Conservation (phyloP, 2,888 invertebrate genomes). For the Limnephilus lunatus region DNA sequence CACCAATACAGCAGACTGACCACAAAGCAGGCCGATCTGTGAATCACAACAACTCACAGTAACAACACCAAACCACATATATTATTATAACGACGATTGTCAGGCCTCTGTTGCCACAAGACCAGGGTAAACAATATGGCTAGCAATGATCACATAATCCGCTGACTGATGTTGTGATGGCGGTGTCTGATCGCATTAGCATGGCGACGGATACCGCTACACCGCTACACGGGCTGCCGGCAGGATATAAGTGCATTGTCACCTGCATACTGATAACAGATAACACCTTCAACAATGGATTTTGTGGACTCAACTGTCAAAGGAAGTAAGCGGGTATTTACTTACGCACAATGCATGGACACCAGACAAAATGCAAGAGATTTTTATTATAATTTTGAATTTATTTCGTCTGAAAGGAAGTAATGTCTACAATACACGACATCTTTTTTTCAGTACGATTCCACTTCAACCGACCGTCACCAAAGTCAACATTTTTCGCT, state of each 20-base stretch:
- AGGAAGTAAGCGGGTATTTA: background rate
- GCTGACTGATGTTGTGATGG: background rate
- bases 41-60: background rate
- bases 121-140: background rate
- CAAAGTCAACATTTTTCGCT: too few species aligned
- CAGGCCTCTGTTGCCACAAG: background rate
- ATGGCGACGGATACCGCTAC: background rate
- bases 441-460: too few species aligned
- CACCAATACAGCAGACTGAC: background rate
- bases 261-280: conserved; percentile 24
- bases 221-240: too few species aligned
- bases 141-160: background rate
- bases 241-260: conserved; percentile 34
- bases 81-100: background rate
- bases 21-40: background rate
- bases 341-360: background rate
- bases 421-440: too few species aligned
- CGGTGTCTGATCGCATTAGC: background rate
- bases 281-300: conserved; percentile 6
- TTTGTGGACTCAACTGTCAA: background rate
- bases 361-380: background rate
- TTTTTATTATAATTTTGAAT: too few species aligned
- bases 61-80: background rate
- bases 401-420: background rate
- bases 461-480: too few species aligned